Evolutionary conservation across 2,888 invertebrate genomes (phyloP).

Genomic region (Neocrepidodera transversa): DNA sequence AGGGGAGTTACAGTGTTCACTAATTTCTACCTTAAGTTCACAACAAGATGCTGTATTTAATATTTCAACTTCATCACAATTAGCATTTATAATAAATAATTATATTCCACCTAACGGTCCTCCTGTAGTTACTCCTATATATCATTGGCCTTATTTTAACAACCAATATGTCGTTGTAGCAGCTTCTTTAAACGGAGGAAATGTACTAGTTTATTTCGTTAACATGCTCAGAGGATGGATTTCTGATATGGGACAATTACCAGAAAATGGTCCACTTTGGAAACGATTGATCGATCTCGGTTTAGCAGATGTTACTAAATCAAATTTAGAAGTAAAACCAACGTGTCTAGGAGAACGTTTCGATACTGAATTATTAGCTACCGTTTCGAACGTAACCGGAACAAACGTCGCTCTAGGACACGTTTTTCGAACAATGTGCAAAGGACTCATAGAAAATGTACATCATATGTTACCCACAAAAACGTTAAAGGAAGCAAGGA

Average conservation of each 20-base stretch:
- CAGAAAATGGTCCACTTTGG: slow-evolving; percentile 75
- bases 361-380: slow-evolving; percentile 70
- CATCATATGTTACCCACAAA: slow-evolving; percentile 81
- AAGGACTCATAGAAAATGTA: slow-evolving; percentile 78
- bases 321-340: slow-evolving; percentile 72
- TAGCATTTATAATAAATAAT: slow-evolving; percentile 73
- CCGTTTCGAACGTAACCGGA: slow-evolving; percentile 73
- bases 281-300: slow-evolving; percentile 73
- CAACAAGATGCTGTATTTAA: slow-evolving; percentile 76
- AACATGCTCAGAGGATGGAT: slow-evolving; percentile 82
- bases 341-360: slow-evolving; percentile 81
- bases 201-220: slow-evolving; percentile 81
- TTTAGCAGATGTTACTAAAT: slow-evolving; percentile 62
- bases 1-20: slow-evolving; percentile 86
- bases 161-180: slow-evolving; percentile 80
- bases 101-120: slow-evolving; percentile 60
- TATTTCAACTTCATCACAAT: slow-evolving; percentile 86
- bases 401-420: slow-evolving; percentile 75
- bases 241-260: slow-evolving; percentile 75
- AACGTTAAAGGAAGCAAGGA: slow-evolving; percentile 69
- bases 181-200: slow-evolving; percentile 84
- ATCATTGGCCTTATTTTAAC: slow-evolving; percentile 79
- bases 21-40: slow-evolving; percentile 73
- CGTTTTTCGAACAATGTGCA: slow-evolving; percentile 77
- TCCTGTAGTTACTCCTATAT: slow-evolving; percentile 62